Conservation (phyloP, 23 tunicate species). For the Clavelina lepadiformis region DNA sequence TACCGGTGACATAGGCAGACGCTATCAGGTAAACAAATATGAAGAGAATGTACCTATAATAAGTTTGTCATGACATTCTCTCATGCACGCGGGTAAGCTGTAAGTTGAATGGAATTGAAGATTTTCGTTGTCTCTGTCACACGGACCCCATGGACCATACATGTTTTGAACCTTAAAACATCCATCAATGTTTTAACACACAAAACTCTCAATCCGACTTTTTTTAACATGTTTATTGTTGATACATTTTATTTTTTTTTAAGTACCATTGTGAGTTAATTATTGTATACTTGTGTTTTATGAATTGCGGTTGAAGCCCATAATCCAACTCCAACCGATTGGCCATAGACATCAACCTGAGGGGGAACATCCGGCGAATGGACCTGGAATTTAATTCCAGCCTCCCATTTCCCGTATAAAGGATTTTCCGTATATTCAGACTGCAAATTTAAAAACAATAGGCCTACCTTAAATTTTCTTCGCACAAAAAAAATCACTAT, state of each 20-base stretch:
- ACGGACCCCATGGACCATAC: conserved; percentile 12
- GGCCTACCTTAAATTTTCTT: too few relatives aligned
- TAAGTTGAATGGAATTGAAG: neutral
- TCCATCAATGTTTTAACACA: too few relatives aligned
- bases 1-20: too few relatives aligned
- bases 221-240: too few relatives aligned
- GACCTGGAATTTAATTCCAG: conserved; percentile 3
- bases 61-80: conserved; percentile 13
- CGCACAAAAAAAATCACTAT: too few relatives aligned
- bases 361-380: conserved; percentile 3
- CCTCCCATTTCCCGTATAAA: neutral
- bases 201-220: too few relatives aligned
- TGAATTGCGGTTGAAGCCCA: conserved; percentile 11
- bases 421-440: conserved; percentile 1
- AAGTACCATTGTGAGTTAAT: too few relatives aligned
- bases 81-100: conserved; percentile 8
- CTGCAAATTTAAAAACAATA: too few relatives aligned
- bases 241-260: too few relatives aligned
- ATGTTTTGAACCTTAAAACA: conserved; percentile 7
- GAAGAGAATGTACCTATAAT: too few relatives aligned
- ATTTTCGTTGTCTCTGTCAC: conserved; percentile 6
- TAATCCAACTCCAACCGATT: conserved; percentile 10
- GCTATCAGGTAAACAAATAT: too few relatives aligned
- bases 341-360: neutral
- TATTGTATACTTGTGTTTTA: conserved; percentile 3